These are phyloP conservation scores for Leucophenga maculata DNA, from an alignment of 2,888 invertebrate genomes.

Conservation along the genomic window DNA sequence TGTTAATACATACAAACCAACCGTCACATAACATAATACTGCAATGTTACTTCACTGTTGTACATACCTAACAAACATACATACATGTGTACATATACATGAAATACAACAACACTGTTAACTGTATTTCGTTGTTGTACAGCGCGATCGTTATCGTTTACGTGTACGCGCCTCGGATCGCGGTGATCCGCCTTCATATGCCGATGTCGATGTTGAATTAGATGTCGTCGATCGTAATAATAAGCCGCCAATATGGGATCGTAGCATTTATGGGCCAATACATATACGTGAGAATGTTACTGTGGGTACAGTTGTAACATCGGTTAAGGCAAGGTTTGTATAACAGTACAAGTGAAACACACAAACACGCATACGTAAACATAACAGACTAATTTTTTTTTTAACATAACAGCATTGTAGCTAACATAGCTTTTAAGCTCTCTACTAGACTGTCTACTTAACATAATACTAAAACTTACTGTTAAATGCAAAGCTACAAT, in stretches of 20 bases:
- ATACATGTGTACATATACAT: not conserved
- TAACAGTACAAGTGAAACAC: constrained; percentile 68
- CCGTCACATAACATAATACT: constrained; percentile 20
- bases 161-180: constrained; percentile 97
- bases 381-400: constrained; percentile 21
- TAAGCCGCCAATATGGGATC: constrained; percentile 98
- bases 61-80: not conserved
- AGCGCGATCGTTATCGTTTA: constrained; percentile 97
- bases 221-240: constrained; percentile 98
- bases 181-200: constrained; percentile 91
- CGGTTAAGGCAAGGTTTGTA: constrained; percentile 98
- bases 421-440: constrained; percentile 14
- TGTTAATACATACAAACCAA: not conserved
- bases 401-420: constrained; percentile 18
- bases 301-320: constrained; percentile 98
- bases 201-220: constrained; percentile 97
- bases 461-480: constrained; percentile 8
- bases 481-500: not conserved
- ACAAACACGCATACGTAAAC: constrained; percentile 39
- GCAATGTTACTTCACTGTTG: too few relatives aligned
- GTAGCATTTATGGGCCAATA: constrained; percentile 95
- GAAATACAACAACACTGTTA: not conserved
- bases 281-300: constrained; percentile 99
- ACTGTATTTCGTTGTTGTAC: constrained; percentile 37
- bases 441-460: not conserved